A percentile compares a stretch with the other conserved stretches of the same genome.
Evolutionary conservation across 2,888 invertebrate species (phyloP).

Genomic region (Noctua janthe): DNA sequence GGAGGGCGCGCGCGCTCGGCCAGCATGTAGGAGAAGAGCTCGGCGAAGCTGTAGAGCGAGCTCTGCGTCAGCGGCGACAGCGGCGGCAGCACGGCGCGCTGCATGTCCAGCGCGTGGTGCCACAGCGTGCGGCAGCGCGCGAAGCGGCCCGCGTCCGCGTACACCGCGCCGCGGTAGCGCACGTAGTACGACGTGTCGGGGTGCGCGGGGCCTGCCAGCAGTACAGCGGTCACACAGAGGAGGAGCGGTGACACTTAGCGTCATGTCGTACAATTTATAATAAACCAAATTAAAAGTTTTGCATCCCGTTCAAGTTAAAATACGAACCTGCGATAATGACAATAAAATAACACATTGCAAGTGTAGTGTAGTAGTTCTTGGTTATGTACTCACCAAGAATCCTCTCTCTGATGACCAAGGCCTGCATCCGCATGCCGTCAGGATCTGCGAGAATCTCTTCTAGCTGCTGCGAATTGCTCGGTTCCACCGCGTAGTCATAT

Average conservation of each 20-base stretch:
- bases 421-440: slow-evolving; percentile 99
- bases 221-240: no score
- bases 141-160: slow-evolving; percentile 98
- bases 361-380: background rate
- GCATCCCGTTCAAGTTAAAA: no score
- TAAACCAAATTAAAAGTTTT: background rate
- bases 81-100: slow-evolving; percentile 97
- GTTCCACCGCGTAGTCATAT: slow-evolving; percentile 97
- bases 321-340: background rate
- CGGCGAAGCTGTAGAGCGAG: slow-evolving; percentile 98
- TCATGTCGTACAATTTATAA: background rate
- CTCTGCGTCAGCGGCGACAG: slow-evolving; percentile 98
- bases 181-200: slow-evolving; percentile 99
- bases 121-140: slow-evolving; percentile 97
- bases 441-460: slow-evolving; percentile 97
- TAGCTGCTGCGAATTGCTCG: slow-evolving; percentile 94
- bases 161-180: slow-evolving; percentile 97
- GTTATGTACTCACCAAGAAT: slow-evolving; percentile 92
- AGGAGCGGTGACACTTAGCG: background rate
- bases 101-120: slow-evolving; percentile 99
- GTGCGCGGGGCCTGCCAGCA: slow-evolving; percentile 94
- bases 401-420: slow-evolving; percentile 96
- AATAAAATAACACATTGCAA: background rate
- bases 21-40: slow-evolving; percentile 98
- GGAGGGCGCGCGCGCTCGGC: slow-evolving; percentile 94